These are phyloP conservation scores for Melipona beecheii DNA, from an alignment of 2,888 invertebrate genomes.

Conservation along the genomic window DNA sequence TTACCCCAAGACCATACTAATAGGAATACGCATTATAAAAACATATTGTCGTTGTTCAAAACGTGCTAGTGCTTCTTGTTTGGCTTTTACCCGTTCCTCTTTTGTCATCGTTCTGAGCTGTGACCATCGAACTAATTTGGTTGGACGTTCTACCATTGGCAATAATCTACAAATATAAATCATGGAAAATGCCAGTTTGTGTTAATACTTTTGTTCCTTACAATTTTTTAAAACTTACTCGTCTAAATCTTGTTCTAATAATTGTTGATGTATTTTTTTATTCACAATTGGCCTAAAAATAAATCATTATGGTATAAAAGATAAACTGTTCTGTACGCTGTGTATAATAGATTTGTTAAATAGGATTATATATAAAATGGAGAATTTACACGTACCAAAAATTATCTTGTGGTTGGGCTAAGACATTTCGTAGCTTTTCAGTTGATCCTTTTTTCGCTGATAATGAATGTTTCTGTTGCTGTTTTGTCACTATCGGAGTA, in stretches of 20 bases:
- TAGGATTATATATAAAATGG: background rate
- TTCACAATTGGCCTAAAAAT: constrained; percentile 77
- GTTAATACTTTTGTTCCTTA: background rate
- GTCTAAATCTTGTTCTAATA: constrained; percentile 71
- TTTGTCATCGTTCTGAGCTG: constrained; percentile 72
- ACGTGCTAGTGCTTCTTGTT: constrained; percentile 60
- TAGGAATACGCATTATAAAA: too few relatives aligned
- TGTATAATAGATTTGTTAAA: constrained; percentile 10
- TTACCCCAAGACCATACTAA: too few relatives aligned
- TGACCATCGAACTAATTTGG: constrained; percentile 71
- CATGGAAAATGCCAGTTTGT: background rate
- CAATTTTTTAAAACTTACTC: constrained; percentile 67
- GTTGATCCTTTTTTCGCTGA: constrained; percentile 74
- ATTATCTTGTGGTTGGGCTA: constrained; percentile 74
- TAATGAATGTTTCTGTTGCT: constrained; percentile 73
- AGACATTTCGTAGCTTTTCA: constrained; percentile 78
- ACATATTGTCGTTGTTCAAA: too few relatives aligned
- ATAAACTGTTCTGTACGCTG: background rate
- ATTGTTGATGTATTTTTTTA: too few relatives aligned
- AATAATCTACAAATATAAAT: constrained; percentile 68
- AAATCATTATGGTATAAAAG: background rate
- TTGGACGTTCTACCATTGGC: constrained; percentile 64
- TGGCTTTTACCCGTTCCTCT: constrained; percentile 71
- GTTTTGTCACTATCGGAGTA: constrained; percentile 70
- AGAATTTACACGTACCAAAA: constrained; percentile 68